Percentiles rank a stretch among this genome's conserved stretches.
Evolutionary conservation across 2,113 vertebrate species (phyloP).

Genomic region (Scalopus aquaticus): DNA sequence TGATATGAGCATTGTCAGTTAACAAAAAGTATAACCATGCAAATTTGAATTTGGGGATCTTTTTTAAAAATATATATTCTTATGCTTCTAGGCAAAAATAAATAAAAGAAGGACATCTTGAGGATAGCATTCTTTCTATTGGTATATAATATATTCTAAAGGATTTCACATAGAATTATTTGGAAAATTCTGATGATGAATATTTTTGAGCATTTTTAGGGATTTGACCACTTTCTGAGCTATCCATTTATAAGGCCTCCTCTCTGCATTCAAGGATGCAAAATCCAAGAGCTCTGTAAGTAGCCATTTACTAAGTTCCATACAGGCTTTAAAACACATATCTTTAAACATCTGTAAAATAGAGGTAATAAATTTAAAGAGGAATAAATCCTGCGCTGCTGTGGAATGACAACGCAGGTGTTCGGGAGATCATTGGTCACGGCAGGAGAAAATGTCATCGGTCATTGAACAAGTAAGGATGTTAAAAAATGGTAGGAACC

Average conservation of each 20-base stretch:
- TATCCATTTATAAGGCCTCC: accelerated
- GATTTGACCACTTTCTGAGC: background rate
- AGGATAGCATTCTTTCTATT: background rate
- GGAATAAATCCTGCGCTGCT: background rate
- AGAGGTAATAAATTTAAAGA: background rate
- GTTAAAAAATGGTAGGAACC: background rate
- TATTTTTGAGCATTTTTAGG: background rate
- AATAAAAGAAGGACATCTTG: background rate
- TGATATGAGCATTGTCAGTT: background rate
- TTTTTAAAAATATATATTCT: background rate
- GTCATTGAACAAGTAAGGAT: background rate
- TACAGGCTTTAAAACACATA: background rate
- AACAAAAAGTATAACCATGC: background rate
- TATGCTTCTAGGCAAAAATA: background rate
- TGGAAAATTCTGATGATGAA: background rate
- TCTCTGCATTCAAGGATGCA: background rate
- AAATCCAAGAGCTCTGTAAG: background rate
- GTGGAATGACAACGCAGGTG: background rate
- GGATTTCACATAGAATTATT: background rate
- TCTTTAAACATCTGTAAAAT: background rate
- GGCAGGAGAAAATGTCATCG: background rate
- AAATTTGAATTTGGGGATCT: background rate
- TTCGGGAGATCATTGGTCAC: background rate
- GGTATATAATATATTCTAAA: background rate
- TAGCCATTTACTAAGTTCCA: background rate